phyloP scores from a whole-genome alignment of 1,140 invertebrate species.

The Atta texana region DNA sequence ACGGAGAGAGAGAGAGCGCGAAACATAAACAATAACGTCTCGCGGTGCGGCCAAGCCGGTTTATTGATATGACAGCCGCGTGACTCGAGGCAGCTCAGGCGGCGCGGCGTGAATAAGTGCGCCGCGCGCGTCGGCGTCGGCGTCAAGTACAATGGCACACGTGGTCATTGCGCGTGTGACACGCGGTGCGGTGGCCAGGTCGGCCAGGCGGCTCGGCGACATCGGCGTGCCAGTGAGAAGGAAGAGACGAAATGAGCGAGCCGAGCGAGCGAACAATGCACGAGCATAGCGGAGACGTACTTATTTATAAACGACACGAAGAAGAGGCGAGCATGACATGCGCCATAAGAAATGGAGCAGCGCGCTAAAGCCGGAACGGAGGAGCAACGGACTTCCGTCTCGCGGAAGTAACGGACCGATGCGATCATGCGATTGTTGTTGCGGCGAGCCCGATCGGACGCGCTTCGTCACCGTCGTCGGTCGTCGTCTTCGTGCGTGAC shows the following conservation, averaged over 20 bases:
- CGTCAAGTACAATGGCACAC: slow-evolving; percentile 17
- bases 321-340: slow-evolving; percentile 63
- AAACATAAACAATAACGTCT: neutral
- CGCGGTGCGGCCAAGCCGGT: neutral
- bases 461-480: neutral
- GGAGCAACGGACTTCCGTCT: neutral
- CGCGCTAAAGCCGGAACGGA: neutral
- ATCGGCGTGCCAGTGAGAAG: no score
- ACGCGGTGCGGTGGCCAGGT: neutral
- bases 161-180: slow-evolving; percentile 15
- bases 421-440: slow-evolving; percentile 25
- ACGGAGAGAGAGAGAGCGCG: neutral
- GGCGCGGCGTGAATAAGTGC: neutral
- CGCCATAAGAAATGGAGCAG: slow-evolving; percentile 73
- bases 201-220: neutral
- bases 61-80: slow-evolving; percentile 36
- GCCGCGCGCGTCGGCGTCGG: neutral
- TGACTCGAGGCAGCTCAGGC: neutral
- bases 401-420: slow-evolving; percentile 34
- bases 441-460: neutral
- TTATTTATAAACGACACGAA: slow-evolving; percentile 57
- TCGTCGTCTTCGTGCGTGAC: neutral
- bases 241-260: neutral
- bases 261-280: slow-evolving; percentile 4
- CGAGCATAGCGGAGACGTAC: neutral